Conservation (phyloP, 2,888 invertebrate species). For the Liodrosophila aerea region DNA sequence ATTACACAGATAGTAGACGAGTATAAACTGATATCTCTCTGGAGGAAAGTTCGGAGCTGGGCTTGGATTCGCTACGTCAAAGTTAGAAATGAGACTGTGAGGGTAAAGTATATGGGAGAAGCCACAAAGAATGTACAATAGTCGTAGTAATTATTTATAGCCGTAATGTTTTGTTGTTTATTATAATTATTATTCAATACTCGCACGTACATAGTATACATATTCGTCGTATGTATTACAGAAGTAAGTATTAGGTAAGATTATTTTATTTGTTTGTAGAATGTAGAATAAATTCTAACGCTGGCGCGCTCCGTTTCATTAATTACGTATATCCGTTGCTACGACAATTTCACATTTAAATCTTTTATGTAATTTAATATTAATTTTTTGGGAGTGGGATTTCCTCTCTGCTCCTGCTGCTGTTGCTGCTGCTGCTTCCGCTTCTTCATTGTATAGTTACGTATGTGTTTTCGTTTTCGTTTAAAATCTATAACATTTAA, state of each 20-base stretch:
- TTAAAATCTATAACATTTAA: slow-evolving; percentile 78
- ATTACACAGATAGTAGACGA: slow-evolving; percentile 63
- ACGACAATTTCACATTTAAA: slow-evolving; percentile 77
- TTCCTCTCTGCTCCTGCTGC: slow-evolving; percentile 6
- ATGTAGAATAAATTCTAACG: slow-evolving; percentile 58
- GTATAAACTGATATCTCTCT: slow-evolving; percentile 54
- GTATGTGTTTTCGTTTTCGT: slow-evolving; percentile 44
- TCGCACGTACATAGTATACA: slow-evolving; percentile 27
- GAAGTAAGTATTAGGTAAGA: slow-evolving; percentile 64
- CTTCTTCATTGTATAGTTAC: slow-evolving; percentile 45
- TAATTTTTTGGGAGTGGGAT: slow-evolving; percentile 12
- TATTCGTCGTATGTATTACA: not conserved
- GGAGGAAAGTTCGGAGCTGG: not conserved
- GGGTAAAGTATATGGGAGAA: slow-evolving; percentile 55
- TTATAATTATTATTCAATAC: slow-evolving; percentile 21
- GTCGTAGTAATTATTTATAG: slow-evolving; percentile 46
- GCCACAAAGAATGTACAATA: slow-evolving; percentile 75
- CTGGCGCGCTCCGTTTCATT: slow-evolving; percentile 45
- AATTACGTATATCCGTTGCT: slow-evolving; percentile 79
- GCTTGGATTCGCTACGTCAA: slow-evolving; percentile 6
- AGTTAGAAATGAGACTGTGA: slow-evolving; percentile 16
- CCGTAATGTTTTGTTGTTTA: slow-evolving; percentile 5
- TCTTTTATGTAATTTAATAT: slow-evolving; percentile 53
- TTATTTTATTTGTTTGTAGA: slow-evolving; percentile 52
- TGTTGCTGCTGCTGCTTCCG: not conserved